Percentiles rank a stretch among this genome's conserved stretches.
phyloP scores from a whole-genome alignment of 2,797 vertebrate species.

The Crotalus adamanteus region DNA sequence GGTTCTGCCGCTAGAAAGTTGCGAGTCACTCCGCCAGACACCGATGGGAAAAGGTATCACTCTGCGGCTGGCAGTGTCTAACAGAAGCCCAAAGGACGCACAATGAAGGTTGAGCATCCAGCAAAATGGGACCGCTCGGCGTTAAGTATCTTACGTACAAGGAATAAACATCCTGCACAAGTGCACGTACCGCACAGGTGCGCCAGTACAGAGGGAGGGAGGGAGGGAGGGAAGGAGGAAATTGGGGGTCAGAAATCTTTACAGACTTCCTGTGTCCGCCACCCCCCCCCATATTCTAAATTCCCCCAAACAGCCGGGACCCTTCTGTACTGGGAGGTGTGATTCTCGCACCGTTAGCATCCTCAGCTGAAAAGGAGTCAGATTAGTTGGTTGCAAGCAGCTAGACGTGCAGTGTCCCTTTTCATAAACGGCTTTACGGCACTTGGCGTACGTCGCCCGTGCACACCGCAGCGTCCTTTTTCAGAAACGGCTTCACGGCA shows the following conservation, averaged over 20 bases:
- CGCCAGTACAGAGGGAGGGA: not conserved
- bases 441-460: no score
- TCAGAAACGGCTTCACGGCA: not conserved
- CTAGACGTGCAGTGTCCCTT: not conserved
- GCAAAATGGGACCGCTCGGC: not conserved
- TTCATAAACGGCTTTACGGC: no score
- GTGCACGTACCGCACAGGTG: not conserved
- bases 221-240: not conserved
- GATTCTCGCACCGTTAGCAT: not conserved
- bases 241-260: not conserved
- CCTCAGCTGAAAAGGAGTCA: not conserved
- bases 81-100: not conserved
- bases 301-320: not conserved
- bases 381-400: not conserved
- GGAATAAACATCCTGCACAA: not conserved
- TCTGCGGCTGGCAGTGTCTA: not conserved
- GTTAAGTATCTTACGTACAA: not conserved
- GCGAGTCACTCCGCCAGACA: not conserved
- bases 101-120: not conserved
- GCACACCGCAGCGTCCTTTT: no score
- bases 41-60: not conserved
- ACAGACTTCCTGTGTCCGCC: not conserved
- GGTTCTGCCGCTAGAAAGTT: not conserved
- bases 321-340: not conserved
- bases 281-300: not conserved